Evolutionary conservation across 2,113 vertebrate species (phyloP), one percentile per base, ranked within the genome.

Genomic region (Sinocyclocheilus maitianheensis): DNA sequence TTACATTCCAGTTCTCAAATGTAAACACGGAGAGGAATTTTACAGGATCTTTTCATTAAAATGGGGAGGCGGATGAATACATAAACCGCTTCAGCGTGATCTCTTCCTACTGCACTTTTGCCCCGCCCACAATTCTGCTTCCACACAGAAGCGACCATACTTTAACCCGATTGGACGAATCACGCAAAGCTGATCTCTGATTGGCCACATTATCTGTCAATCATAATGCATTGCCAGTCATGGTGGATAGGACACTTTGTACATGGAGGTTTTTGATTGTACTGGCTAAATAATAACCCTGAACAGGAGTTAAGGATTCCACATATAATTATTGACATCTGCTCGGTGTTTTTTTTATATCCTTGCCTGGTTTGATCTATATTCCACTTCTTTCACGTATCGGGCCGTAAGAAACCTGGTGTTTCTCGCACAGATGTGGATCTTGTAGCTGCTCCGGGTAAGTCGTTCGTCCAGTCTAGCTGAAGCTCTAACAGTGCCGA

Each of bases 171-270:
- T 95, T 94, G 94, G 94, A 34, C 18, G 22, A 55, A 0, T 40
- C 5, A 10, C 46, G 62, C 10, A 7, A 84, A 30, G 0, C 82
- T 72, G 11, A 26, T 8, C 71, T 87, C 79, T 69, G 63, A 95
- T 95, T 95, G 94, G 94, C 9, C 40, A 16, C 0, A 3, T 26
- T n/a, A 24, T 0, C 76, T 55, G 91, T 94, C 95, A 80, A 26
- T 94, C 93, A 92, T 67, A 37, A 60, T 58, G 81, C 89, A 87
- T 76, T 89, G 90, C 93, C 90, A 91, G 93, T 93, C 93, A 92
- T 91, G 93, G 90, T 91, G 93, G 94, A 94, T 92, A 92, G 93
- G 93, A 92, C 93, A 92, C 93, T 93, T 93, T 93, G 94, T 91
- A 92, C 92, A 92, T 85, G 90, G 88, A 90, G 90, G 89, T 79